A percentile compares a stretch with the other conserved stretches of the same genome.
phyloP scores from a whole-genome alignment of 2,797 vertebrate species.

The Strix occidentalis region DNA sequence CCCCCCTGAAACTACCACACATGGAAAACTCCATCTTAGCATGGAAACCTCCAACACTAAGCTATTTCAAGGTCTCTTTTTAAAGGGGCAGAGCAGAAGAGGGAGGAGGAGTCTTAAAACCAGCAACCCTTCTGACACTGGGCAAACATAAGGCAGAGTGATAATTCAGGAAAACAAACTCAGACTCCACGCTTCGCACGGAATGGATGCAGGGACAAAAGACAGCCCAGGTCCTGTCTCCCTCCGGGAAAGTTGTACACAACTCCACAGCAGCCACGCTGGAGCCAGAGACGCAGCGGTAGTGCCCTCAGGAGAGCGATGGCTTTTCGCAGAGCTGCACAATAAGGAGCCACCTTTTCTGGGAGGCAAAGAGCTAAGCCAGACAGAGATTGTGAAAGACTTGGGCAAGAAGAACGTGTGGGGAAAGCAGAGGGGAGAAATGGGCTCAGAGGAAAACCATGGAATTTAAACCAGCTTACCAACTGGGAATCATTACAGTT shows the following conservation, averaged over 20 bases:
- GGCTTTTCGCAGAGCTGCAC: neutral
- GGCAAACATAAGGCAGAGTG: neutral
- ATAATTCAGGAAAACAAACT: neutral
- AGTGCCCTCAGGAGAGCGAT: neutral
- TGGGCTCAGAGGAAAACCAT: neutral
- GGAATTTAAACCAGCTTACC: conserved; percentile 13
- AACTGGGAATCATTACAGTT: conserved; percentile 20
- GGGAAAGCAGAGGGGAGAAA: conserved; percentile 6
- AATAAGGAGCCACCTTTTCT: neutral
- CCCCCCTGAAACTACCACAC: neutral
- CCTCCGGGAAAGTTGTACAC: fast-evolving
- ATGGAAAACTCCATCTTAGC: neutral
- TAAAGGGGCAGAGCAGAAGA: neutral
- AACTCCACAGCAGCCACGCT: neutral
- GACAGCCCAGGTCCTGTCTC: neutral
- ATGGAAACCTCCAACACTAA: neutral
- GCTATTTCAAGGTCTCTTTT: neutral
- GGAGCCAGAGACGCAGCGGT: neutral
- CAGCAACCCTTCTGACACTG: neutral
- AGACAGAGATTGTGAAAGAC: conserved; percentile 27
- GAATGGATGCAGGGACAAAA: neutral
- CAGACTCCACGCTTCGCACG: fast-evolving
- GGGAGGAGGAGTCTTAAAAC: neutral
- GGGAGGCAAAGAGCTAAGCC: neutral
- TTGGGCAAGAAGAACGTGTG: neutral